Evolutionary conservation across 2,113 vertebrate genomes (phyloP).

Genomic region (Ovibos moschatus): DNA sequence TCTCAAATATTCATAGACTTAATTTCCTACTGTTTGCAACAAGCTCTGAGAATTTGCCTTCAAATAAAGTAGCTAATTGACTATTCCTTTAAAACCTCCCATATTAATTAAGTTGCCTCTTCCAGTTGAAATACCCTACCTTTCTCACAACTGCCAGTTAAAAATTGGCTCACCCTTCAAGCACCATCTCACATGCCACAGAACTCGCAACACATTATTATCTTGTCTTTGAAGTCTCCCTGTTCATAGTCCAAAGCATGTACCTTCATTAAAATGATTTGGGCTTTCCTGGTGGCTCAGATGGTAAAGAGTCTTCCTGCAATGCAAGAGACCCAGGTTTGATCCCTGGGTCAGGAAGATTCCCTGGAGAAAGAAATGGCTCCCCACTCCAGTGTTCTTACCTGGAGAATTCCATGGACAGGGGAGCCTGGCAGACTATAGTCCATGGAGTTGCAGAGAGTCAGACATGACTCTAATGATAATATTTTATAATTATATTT

Average conservation of each 20-base stretch:
- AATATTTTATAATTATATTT: background rate
- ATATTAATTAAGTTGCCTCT: background rate
- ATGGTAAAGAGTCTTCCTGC: background rate
- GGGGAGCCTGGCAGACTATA: background rate
- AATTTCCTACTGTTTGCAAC: background rate
- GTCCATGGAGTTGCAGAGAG: background rate
- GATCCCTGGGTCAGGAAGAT: background rate
- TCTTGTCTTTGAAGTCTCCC: background rate
- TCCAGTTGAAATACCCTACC: background rate
- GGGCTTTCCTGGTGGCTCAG: background rate
- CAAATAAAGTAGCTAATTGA: background rate
- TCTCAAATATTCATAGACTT: background rate
- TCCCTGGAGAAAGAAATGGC: background rate
- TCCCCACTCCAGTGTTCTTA: background rate
- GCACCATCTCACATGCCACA: background rate
- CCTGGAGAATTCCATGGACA: background rate
- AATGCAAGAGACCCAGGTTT: background rate
- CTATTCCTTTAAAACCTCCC: background rate
- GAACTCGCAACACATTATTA: fast-evolving
- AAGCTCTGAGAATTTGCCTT: background rate
- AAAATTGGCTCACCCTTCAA: background rate
- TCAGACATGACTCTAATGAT: background rate
- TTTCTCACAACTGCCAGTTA: background rate
- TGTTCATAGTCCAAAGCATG: background rate
- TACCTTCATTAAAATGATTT: background rate